phyloP scores from a whole-genome alignment of 53 echinoderm and acorn worm species.

The Stichopus horrens region DNA sequence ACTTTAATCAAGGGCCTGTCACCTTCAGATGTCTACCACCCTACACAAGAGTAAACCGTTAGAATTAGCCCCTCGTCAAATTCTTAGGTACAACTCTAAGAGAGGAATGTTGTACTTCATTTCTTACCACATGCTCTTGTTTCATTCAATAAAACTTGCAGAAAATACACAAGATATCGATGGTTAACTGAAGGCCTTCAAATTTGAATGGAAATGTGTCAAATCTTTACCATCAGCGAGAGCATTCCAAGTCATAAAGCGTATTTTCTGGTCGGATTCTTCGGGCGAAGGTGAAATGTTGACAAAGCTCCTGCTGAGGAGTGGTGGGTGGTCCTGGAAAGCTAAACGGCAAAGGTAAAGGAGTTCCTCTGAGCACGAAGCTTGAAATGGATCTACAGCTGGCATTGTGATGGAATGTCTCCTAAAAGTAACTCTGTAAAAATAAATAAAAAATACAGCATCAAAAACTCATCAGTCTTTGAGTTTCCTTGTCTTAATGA shows the following conservation, averaged over 20 bases:
- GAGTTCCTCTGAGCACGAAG: conserved; percentile 58
- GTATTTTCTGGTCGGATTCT: conserved; percentile 28
- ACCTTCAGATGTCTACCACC: too few species aligned
- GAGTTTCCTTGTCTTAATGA: too few species aligned
- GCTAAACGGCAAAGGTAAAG: conserved; percentile 68
- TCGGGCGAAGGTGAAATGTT: conserved; percentile 10
- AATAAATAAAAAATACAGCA: background rate
- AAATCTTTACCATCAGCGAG: conserved; percentile 81
- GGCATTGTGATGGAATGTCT: conserved; percentile 6
- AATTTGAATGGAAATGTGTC: too few species aligned
- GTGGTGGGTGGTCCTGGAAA: conserved; percentile 50
- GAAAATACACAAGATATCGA: too few species aligned
- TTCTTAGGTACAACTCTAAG: too few species aligned
- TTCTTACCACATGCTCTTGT: too few species aligned
- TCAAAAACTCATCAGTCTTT: background rate
- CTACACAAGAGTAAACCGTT: too few species aligned
- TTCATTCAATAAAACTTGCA: too few species aligned
- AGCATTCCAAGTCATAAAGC: conserved; percentile 87
- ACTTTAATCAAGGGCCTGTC: too few species aligned
- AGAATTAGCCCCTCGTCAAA: too few species aligned
- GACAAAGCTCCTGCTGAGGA: conserved; percentile 65
- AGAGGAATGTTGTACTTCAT: too few species aligned
- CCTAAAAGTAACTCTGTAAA: conserved; percentile 5
- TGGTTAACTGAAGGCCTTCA: too few species aligned
- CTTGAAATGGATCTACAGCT: conserved; percentile 29